These are phyloP conservation scores for Polyploca ridens DNA, from an alignment of 2,888 invertebrate genomes.

Conservation along the genomic window DNA sequence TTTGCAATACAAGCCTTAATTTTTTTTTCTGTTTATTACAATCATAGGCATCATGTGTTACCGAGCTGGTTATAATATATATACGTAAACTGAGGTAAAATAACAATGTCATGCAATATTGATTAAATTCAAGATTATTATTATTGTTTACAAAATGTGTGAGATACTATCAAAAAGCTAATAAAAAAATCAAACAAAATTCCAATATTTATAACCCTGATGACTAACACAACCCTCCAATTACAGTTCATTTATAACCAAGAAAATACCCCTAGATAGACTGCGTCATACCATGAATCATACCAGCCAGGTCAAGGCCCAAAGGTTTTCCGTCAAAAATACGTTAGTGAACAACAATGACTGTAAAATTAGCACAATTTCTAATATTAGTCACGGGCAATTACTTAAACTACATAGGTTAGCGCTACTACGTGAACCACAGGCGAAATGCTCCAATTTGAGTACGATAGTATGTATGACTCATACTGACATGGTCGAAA, in stretches of 20 bases:
- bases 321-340: constrained; percentile 37
- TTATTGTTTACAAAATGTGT: no score
- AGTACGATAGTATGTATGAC: constrained; percentile 59
- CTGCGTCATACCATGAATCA: constrained; percentile 29
- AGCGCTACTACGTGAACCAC: constrained; percentile 22
- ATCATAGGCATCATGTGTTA: not conserved
- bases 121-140: no score
- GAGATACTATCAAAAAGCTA: no score
- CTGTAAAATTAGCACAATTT: constrained; percentile 51
- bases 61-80: no score
- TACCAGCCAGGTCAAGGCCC: constrained; percentile 29
- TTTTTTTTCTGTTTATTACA: no score
- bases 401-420: constrained; percentile 35
- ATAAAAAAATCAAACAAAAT: not conserved
- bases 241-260: constrained; percentile 10
- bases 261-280: constrained; percentile 10
- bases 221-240: constrained; percentile 7
- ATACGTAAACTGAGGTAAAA: no score
- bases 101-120: no score
- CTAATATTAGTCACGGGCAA: constrained; percentile 61
- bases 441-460: constrained; percentile 67
- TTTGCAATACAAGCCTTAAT: not conserved
- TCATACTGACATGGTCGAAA: constrained; percentile 48
- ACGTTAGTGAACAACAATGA: constrained; percentile 33
- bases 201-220: not conserved